Evolutionary conservation across 2,888 invertebrate species (phyloP).

Genomic region (Catonia carolina): DNA sequence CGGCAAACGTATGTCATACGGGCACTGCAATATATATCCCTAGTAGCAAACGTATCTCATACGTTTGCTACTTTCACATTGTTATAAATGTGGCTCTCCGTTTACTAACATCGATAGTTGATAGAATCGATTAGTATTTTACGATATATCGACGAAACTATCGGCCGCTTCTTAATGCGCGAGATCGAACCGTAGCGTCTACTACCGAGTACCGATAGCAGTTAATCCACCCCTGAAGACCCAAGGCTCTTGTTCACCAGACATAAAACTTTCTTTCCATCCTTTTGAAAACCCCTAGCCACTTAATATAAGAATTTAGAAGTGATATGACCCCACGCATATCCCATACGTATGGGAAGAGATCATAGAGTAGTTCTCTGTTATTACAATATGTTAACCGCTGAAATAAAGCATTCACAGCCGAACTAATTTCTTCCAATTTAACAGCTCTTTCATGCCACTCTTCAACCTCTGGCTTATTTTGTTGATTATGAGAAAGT

Average conservation of each 20-base stretch:
- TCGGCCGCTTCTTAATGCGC: no score
- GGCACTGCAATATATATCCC: no score
- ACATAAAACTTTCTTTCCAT: constrained; percentile 96
- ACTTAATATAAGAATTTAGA: constrained; percentile 83
- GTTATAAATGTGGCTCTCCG: no score
- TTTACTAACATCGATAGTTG: no score
- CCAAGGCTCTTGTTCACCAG: constrained; percentile 96
- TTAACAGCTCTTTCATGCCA: constrained; percentile 75
- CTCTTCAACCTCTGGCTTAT: constrained; percentile 61
- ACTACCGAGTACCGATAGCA: no score
- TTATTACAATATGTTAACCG: constrained; percentile 67
- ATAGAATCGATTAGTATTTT: no score
- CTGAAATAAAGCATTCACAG: constrained; percentile 63
- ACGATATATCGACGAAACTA: no score
- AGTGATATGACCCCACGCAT: constrained; percentile 83
- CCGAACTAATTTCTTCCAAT: constrained; percentile 65
- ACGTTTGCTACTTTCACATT: no score
- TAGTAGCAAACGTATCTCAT: no score
- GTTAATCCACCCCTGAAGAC: constrained; percentile 92
- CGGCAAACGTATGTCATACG: no score
- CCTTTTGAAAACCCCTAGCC: constrained; percentile 97
- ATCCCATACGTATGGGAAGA: constrained; percentile 96
- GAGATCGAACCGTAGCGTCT: no score
- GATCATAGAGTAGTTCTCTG: constrained; percentile 79
- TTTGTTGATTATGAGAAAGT: constrained; percentile 37